Conservation (phyloP, 1,140 invertebrate genomes). For the Eumeta japonica region DNA sequence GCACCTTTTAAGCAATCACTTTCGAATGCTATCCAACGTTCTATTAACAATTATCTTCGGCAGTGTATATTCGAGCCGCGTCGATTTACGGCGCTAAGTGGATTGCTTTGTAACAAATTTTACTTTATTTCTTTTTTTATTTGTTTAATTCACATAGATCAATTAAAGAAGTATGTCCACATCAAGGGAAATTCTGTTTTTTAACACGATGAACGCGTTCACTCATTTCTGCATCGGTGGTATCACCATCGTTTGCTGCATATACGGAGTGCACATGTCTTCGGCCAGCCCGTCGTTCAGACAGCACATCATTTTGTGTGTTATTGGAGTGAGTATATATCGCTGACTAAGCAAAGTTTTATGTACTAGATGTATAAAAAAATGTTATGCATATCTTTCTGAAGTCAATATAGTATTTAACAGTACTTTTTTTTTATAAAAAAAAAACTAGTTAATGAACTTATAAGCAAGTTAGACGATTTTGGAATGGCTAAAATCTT, state of each 20-base stretch:
- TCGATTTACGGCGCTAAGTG: too few species aligned
- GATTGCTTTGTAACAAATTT: too few species aligned
- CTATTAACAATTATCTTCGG: too few species aligned
- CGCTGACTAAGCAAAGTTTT: neutral
- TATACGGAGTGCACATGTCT: neutral
- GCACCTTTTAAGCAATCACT: too few species aligned
- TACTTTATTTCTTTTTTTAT: too few species aligned
- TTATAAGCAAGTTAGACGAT: neutral
- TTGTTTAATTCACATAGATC: neutral
- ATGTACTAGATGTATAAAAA: neutral
- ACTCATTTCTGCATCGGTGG: neutral
- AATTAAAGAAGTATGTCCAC: neutral
- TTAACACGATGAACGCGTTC: neutral
- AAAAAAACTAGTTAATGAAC: neutral
- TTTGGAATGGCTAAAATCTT: too few species aligned
- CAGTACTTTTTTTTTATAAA: neutral
- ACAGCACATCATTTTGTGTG: conserved; percentile 17
- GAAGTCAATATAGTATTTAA: neutral
- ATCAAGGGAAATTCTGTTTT: neutral
- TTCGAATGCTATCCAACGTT: too few species aligned
- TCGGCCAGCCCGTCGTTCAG: neutral
- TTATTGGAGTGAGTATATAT: conserved; percentile 18
- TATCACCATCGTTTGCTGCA: neutral
- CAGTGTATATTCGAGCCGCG: too few species aligned
- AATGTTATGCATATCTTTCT: neutral